phyloP scores from a whole-genome alignment of 2,888 invertebrate genomes.

The Diaperis boleti region DNA sequence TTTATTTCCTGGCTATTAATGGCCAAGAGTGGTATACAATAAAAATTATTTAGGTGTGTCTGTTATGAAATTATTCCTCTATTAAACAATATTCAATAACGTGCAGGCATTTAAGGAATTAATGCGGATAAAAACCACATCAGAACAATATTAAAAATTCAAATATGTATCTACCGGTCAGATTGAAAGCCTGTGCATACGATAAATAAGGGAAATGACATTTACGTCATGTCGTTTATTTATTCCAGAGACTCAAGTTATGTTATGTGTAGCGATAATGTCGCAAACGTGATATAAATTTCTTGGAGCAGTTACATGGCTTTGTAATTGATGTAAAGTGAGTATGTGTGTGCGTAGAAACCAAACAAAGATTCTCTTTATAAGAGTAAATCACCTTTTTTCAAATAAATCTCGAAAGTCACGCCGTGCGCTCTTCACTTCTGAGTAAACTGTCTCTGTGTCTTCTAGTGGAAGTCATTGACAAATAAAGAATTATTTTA shows the following conservation, averaged over 20 bases:
- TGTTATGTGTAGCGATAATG: constrained; percentile 15
- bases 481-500: too few relatives aligned
- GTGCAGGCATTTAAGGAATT: too few relatives aligned
- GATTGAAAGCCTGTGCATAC: background rate
- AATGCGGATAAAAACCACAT: background rate
- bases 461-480: too few relatives aligned
- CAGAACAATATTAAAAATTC: background rate
- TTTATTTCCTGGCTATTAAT: too few relatives aligned
- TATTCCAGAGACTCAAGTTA: constrained; percentile 11
- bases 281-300: constrained; percentile 27
- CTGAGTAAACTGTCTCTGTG: too few relatives aligned
- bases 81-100: too few relatives aligned
- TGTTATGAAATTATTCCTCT: too few relatives aligned
- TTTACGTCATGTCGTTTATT: constrained; percentile 24
- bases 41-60: too few relatives aligned
- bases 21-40: too few relatives aligned
- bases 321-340: constrained; percentile 22
- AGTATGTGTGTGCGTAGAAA: constrained; percentile 1
- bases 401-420: too few relatives aligned
- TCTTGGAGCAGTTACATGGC: constrained; percentile 17
- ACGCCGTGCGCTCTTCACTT: too few relatives aligned
- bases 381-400: too few relatives aligned
- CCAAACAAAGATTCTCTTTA: constrained; percentile 4
- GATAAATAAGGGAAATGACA: constrained; percentile 17
- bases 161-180: background rate